Evolutionary conservation across 2,888 invertebrate species (phyloP), one percentile per base, ranked within the genome.

Genomic region (Eupithecia exiguata): DNA sequence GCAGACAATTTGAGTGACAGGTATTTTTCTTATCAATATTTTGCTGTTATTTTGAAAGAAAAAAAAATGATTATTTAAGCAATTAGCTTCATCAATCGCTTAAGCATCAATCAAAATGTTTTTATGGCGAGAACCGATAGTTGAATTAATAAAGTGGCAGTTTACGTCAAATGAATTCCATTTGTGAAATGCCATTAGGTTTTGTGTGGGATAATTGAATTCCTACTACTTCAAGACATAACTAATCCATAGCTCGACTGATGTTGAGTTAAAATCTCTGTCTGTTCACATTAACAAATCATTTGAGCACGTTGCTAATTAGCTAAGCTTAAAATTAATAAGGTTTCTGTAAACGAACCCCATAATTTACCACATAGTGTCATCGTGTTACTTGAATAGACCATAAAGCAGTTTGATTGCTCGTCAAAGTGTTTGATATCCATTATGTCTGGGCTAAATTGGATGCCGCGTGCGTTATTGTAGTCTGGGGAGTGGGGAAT

Each of bases 401-500:
- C 21, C 12, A 25, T 58, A 66, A 69, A 86, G 81, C 80, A 81
- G 84, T 81, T 87, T 86, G 58, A 89, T 89, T 88, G 88, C 86
- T 85, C 83, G 81, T 83, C 79, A 30, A 77, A 74, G 83, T 80
- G 82, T 88, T 91, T 88, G 88, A 88, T 85, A 84, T 86, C 83
- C 80, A 74, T 86, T 87, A 87, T 89, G 87, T 88, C 84, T 86
- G 86, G 82, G 86, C 87, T 88, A 90, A 92, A 92, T 91, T 92
- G 91, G 90, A 91, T 89, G 89, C 85, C 87, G 84, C 88, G 87
- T 89, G 87, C 85, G 86, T 91, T 91, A 93, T 93, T 93, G 90
- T 88, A 89, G 89, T 84, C 86, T 80, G 80, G 92, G 93, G 93
- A 94, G 93, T 80, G 80, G 92, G 93, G 93, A 94, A 93, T 94